Base-by-base conservation (phyloP, 2,797 vertebrate genomes). In the Danionella dracula region DNA sequence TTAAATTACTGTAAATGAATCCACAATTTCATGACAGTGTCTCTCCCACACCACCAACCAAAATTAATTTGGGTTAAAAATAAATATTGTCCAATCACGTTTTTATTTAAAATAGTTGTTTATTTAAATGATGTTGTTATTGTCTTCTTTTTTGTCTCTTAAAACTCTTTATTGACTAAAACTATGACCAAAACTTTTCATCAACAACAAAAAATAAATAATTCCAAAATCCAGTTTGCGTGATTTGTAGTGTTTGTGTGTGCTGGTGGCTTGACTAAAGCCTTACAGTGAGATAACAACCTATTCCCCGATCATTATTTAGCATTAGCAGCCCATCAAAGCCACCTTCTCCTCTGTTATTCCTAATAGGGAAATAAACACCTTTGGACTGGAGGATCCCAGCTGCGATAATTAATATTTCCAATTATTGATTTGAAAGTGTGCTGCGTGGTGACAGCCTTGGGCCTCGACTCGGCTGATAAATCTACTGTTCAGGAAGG, bases 381-480 rank as follows among this genome's bases (percentile, higher is more conserved):
- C 79, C 79, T 66, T 79, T 79, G 82, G 83, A 86, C 81, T 77
- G 66, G 69, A 68, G 76, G 72, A 42, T 80, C 81, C 82, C 79
- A 74, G 76, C 85, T 86, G 83, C 82, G 85, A 88, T 88, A 88
- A 90, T 90, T 88, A 89, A 89, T 90, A 90, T 89, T 88, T 85
- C 84, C 86, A 87, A 88, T 89, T 89, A 90, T 89, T 88, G 87
- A 90, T 91, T 82, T 76, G 80, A 87, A 80, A 79, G 74, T 85
- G 81, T 78, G 82, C 84, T 86, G 85, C 83, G 83, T 73, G 80
- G 82, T 86, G 82, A 84, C 83, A 85, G 87, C 85, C 85, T 71
- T 34, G 80, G 79, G 76, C 83, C 73, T 72, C 31, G 11, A 78
- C 77, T 54, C 70, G 71, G 66, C 79, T 85, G 78, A 81, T 88